Percentiles rank a stretch among this genome's conserved stretches.
Evolutionary conservation across 2,888 invertebrate genomes (phyloP).

Genomic region (Hemicrepidius hirtus): DNA sequence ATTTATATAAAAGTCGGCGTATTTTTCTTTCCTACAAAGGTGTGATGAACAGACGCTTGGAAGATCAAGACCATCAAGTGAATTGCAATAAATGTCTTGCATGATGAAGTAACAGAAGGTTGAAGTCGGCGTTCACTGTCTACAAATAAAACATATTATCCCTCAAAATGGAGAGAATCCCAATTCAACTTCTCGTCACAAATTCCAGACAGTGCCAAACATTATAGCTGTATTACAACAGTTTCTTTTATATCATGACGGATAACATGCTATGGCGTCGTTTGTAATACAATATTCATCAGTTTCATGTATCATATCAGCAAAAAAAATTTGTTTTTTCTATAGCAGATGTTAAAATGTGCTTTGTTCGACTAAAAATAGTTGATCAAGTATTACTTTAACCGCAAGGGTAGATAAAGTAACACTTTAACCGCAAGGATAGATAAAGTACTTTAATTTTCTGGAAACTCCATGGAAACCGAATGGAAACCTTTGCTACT

Average conservation of each 20-base stretch:
- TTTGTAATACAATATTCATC: conserved; percentile 28
- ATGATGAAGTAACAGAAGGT: conserved; percentile 22
- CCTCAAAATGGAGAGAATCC: conserved; percentile 15
- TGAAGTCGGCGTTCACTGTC: conserved; percentile 8
- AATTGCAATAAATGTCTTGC: conserved; percentile 28
- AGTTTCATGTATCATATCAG: background rate
- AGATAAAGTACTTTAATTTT: no score
- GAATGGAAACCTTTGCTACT: no score
- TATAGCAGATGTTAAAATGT: conserved; percentile 31
- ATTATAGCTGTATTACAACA: conserved; percentile 13
- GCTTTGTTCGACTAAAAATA: no score
- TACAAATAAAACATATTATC: conserved; percentile 29
- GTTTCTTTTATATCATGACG: conserved; percentile 26
- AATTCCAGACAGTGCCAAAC: conserved; percentile 1
- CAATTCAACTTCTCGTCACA: conserved; percentile 23
- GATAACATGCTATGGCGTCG: conserved; percentile 28
- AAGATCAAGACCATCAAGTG: conserved; percentile 22
- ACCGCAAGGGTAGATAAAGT: no score
- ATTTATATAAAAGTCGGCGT: background rate
- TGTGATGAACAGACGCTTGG: conserved; percentile 4
- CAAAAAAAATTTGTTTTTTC: conserved; percentile 12
- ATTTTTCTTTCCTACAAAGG: background rate
- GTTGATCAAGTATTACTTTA: no score
- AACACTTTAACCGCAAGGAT: no score
- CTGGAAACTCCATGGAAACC: no score